phyloP scores from a whole-genome alignment of 1,140 invertebrate genomes.

The Pinna nobilis region DNA sequence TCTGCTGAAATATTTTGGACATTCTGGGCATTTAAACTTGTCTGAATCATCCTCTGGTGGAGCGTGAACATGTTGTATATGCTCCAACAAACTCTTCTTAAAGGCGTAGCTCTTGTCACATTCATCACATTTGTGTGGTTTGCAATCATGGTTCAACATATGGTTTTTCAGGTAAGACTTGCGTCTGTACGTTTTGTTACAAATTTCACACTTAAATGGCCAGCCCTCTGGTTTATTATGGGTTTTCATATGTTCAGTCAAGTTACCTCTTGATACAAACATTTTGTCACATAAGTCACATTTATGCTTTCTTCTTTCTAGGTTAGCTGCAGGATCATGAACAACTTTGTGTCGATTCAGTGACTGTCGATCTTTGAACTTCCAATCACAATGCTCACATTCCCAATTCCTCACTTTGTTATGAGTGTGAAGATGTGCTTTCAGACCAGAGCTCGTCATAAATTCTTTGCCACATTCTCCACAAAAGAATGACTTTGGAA shows the following conservation, averaged over 20 bases:
- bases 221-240: background rate
- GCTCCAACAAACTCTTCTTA: background rate
- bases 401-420: slow-evolving; percentile 6
- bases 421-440: slow-evolving; percentile 17
- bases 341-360: background rate
- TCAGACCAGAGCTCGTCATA: slow-evolving; percentile 4
- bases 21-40: slow-evolving; percentile 27
- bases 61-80: background rate
- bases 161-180: slow-evolving; percentile 11
- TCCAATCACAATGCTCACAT: background rate
- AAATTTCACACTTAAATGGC: slow-evolving; percentile 21
- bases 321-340: background rate
- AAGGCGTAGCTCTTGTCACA: background rate
- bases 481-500: slow-evolving; percentile 22
- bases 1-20: slow-evolving; percentile 30
- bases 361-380: slow-evolving; percentile 1
- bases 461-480: slow-evolving; percentile 20
- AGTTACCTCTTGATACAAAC: slow-evolving; percentile 1
- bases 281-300: slow-evolving; percentile 7
- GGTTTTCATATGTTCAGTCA: background rate
- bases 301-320: background rate
- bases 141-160: slow-evolving; percentile 4
- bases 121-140: background rate
- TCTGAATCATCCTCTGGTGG: slow-evolving; percentile 3
- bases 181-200: slow-evolving; percentile 3